Conservation (phyloP, 2,113 vertebrate genomes). For the Carassius auratus region DNA sequence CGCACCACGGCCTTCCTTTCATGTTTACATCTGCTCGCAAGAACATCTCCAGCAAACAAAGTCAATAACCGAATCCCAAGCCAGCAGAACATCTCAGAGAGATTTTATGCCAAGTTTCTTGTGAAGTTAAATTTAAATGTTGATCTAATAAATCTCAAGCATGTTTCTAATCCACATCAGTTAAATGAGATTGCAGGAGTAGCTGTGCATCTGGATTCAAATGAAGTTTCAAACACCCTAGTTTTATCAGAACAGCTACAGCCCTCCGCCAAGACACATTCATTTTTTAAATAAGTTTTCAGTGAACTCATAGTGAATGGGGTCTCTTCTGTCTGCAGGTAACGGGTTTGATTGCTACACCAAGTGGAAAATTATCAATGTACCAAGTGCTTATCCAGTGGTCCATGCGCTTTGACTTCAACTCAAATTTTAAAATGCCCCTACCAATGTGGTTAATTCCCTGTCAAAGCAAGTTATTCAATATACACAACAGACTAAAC, state of each 20-base stretch:
- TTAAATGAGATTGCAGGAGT: slow-evolving; percentile 53
- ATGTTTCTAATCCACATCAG: slow-evolving; percentile 37
- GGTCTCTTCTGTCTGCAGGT: slow-evolving; percentile 47
- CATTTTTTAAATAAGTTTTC: slow-evolving; percentile 60
- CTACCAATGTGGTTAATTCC: slow-evolving; percentile 19
- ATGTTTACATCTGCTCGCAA: slow-evolving; percentile 9
- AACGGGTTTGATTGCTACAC: slow-evolving; percentile 44
- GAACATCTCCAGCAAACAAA: background rate
- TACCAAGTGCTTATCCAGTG: slow-evolving; percentile 45
- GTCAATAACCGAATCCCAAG: slow-evolving; percentile 2
- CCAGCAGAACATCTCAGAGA: slow-evolving; percentile 27
- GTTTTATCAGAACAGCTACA: slow-evolving; percentile 47
- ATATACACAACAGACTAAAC: slow-evolving; percentile 16
- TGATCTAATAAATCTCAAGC: slow-evolving; percentile 56
- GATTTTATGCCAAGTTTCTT: slow-evolving; percentile 42
- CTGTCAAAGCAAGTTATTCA: slow-evolving; percentile 41
- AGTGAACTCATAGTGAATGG: slow-evolving; percentile 51
- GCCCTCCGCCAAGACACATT: slow-evolving; percentile 52
- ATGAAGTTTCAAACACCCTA: slow-evolving; percentile 32
- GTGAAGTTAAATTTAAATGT: slow-evolving; percentile 47
- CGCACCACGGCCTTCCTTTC: background rate
- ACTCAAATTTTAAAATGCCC: slow-evolving; percentile 21
- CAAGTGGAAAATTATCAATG: slow-evolving; percentile 42
- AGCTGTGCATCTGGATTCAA: slow-evolving; percentile 46
- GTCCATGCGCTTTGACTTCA: slow-evolving; percentile 23